A percentile compares a stretch with the other conserved stretches of the same genome.
These are phyloP conservation scores for Empidonax alnorum DNA, from an alignment of 2,113 vertebrate genomes.

Conservation along the genomic window DNA sequence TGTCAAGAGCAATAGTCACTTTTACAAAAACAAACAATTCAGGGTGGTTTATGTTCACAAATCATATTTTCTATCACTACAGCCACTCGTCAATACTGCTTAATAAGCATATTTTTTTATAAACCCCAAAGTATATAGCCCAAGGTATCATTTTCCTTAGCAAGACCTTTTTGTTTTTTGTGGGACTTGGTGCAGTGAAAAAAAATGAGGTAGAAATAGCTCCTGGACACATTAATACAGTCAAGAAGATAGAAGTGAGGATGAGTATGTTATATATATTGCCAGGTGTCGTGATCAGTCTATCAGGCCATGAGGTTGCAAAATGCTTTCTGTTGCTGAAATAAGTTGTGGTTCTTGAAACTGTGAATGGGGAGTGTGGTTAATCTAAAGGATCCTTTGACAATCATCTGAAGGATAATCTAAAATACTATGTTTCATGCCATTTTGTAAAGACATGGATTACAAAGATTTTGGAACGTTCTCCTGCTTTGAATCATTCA, in stretches of 20 bases:
- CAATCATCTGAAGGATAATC: not conserved
- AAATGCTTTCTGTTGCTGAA: not conserved
- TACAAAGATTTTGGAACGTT: not conserved
- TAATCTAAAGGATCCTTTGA: not conserved
- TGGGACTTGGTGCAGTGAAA: not conserved
- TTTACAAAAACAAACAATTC: not conserved
- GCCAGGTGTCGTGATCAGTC: not conserved
- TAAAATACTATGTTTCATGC: not conserved
- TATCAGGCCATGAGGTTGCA: not conserved
- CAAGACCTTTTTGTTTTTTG: not conserved
- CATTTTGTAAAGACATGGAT: accelerated
- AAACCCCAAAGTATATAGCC: not conserved
- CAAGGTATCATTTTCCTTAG: not conserved
- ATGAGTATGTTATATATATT: not conserved
- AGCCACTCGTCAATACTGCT: not conserved
- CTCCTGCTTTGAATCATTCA: not conserved
- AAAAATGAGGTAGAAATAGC: not conserved
- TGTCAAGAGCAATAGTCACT: not conserved
- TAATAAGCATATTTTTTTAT: not conserved
- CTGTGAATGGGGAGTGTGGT: not conserved
- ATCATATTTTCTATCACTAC: not conserved
- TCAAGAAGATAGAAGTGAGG: not conserved
- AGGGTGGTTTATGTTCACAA: not conserved
- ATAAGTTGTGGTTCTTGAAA: not conserved
- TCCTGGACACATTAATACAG: not conserved